Conservation (phyloP, 2,113 vertebrate genomes). For the Centropus unirufus region DNA sequence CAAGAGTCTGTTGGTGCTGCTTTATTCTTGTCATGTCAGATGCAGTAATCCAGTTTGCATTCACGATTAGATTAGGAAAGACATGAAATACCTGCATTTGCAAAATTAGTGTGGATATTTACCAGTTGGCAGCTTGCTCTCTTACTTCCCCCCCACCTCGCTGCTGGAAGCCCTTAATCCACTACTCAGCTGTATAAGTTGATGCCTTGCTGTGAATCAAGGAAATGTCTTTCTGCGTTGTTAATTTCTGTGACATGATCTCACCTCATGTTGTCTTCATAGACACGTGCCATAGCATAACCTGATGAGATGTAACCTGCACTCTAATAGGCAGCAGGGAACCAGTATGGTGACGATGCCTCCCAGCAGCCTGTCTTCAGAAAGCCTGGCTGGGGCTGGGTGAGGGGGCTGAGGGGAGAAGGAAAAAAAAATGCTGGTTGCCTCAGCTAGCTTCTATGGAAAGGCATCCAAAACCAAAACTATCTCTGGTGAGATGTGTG, state of each 20-base stretch:
- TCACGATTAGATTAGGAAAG: constrained; percentile 64
- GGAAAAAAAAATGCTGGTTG: background rate
- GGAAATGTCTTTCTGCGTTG: constrained; percentile 50
- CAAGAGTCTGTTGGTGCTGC: background rate
- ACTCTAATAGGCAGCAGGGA: background rate
- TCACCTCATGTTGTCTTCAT: constrained; percentile 37
- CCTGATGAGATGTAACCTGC: constrained; percentile 32
- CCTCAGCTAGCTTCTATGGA: background rate
- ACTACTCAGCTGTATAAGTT: constrained; percentile 30
- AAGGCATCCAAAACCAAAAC: background rate
- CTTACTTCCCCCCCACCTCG: constrained; percentile 31
- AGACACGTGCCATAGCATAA: constrained; percentile 1
- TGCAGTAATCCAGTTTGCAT: constrained; percentile 63
- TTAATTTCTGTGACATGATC: constrained; percentile 48
- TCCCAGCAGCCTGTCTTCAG: background rate
- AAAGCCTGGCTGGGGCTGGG: background rate
- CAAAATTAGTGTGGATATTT: constrained; percentile 66
- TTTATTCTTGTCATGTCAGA: constrained; percentile 64
- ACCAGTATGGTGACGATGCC: background rate
- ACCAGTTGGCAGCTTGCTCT: constrained; percentile 61
- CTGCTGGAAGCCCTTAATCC: constrained; percentile 54
- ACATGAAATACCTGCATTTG: constrained; percentile 67
- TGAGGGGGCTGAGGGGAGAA: too few species aligned
- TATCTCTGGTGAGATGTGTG: background rate
- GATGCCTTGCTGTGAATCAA: constrained; percentile 47